Base-by-base conservation (phyloP, 2,888 invertebrate genomes). In the Lasioglossum lativentre region DNA sequence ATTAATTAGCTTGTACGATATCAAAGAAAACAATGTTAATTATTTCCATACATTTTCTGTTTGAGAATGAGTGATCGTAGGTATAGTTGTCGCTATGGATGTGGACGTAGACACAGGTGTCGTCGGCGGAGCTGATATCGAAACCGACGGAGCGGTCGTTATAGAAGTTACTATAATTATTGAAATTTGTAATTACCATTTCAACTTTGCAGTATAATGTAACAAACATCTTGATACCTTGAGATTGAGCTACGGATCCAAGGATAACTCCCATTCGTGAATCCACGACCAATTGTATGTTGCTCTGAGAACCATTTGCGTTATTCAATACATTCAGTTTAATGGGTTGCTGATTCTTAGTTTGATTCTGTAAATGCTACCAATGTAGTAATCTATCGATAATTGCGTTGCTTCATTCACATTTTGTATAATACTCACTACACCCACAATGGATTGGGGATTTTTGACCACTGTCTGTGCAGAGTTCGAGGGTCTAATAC, bases 211-310 rank as follows among this genome's bases (percentile, higher is more conserved):
- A 75, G 2, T 27, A 38, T 47, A 45, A 56, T 2, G 16, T 16
- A 34, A 45, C 40, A 56, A 12, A n/a, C 6, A 70, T 56, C 10
- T n/a, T n/a, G 3, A 0, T 88, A 88, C 90, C 89, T 90, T 91
- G 90, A 4, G 88, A 16, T 23, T 93, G 94, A 63, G 95, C 92
- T 75, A 95, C 94, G 19, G 95, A 93, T 45, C 96, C 95, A 59
- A 96, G 93, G 81, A 96, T 94, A 12, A 95, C 94, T 66, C 96
- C 95, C 83, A 95, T 94, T 80, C 95, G 92, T 23, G 96, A 95
- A 94, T 96, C 96, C 95, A 96, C 95, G 4, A 96, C 95, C 47
- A 96, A 93, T 85, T 96, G 96, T 88, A 95, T 95, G 74, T 95
- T 95, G 47, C 94, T 93, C 85, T 94, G 94, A 71, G 91, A 83